Base-by-base conservation (phyloP, 2,888 invertebrate genomes). In the Carpatolechia fugitivella region DNA sequence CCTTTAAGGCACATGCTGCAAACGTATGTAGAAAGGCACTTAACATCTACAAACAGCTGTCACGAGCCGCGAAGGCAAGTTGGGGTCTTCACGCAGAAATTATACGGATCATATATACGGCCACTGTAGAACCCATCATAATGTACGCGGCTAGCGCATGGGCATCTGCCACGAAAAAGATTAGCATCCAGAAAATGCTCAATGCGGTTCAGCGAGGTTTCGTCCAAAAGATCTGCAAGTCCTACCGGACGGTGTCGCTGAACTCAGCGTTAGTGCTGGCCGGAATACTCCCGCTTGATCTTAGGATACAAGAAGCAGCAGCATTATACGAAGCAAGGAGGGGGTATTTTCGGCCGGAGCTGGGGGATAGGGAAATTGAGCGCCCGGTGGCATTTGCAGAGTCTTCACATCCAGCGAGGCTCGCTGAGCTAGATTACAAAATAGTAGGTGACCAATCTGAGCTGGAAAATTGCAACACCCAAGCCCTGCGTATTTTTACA, bases 121-220 rank as follows among this genome's bases (percentile, higher is more conserved):
- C 56, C 1, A 35, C 47, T 5, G 48, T 58, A 2, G 59, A 47
- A 14, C 47, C 47, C 0, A 16, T 47, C 5, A 31, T 47, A 3
- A 1, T 31, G 31, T 47, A 47, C 11, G 59, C 58, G 1, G 51
- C 60, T 0, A 33, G 53, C n/a, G 59, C 38, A 0, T 64, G 62
- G 60, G 60, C 56, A 0, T 11, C 33, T 0, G 18, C 48, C 0
- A 0, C 48, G 0, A 18, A 33, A 1, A 49, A 35, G 14, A 2
- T 52, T 3, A 49, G 55, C 0, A 10, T 41, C 0, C 11, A 18
- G 0, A 62, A 55, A 7, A 8, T 3, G 6, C 8, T 31, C 0
- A 8, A 16, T 6, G 29, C 11, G 1, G 11, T 46, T 2, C 44
- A 46, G 6, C 8, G 44, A 2, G n/a, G 44, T n/a, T 24, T 47